phyloP scores from a whole-genome alignment of 1,140 invertebrate genomes.

The Lysiphlebus fabarum region DNA sequence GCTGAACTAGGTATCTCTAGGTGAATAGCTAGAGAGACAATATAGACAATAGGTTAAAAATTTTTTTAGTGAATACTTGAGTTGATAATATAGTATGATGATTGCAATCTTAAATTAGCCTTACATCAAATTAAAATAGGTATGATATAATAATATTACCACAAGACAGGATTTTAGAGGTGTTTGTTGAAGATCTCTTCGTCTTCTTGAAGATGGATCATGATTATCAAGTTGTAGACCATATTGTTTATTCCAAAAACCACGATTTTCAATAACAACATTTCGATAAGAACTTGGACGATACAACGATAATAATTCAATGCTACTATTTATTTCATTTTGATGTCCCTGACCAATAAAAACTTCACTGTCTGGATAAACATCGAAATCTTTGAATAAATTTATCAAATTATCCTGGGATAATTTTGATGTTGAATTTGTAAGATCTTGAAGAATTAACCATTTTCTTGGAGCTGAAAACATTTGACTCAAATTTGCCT shows the following conservation, averaged over 20 bases:
- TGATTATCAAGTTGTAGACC: constrained; percentile 27
- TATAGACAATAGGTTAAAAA: no score
- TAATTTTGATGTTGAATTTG: neutral
- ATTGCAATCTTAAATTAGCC: no score
- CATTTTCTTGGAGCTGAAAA: constrained; percentile 38
- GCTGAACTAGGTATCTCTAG: no score
- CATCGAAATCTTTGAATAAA: constrained; percentile 25
- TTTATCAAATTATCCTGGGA: constrained; percentile 7
- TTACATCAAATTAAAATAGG: no score
- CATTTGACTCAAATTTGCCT: constrained; percentile 32
- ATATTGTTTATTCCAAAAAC: constrained; percentile 30
- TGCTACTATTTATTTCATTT: neutral
- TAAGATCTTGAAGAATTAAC: constrained; percentile 35
- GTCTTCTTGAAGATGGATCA: constrained; percentile 28
- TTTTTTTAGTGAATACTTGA: no score
- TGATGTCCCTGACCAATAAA: constrained; percentile 19
- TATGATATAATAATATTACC: constrained; percentile 28
- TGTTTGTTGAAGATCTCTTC: constrained; percentile 33
- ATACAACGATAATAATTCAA: constrained; percentile 35
- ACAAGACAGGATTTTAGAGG: constrained; percentile 37
- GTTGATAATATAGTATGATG: no score
- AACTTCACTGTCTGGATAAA: constrained; percentile 40
- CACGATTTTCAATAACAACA: constrained; percentile 32
- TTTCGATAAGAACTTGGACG: constrained; percentile 28
- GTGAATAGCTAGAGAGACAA: no score